Conservation (phyloP, 2,113 vertebrate species). For the Triplophysa rosa region DNA sequence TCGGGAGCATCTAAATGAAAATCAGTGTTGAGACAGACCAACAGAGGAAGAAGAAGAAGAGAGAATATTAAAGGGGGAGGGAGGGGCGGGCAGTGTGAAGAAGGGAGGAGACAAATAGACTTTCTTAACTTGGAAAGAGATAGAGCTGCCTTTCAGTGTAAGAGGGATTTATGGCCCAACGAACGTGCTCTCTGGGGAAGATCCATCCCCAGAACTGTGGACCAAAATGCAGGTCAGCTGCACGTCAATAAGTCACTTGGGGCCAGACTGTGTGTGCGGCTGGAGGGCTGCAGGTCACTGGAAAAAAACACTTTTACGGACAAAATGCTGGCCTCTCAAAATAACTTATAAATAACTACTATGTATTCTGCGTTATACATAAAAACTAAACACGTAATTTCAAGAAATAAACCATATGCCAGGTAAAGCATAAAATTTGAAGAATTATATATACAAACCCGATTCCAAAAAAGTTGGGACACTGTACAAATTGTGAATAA, state of each 20-base stretch:
- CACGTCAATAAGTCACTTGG: conserved; percentile 61
- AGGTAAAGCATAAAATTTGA: no score
- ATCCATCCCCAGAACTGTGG: conserved; percentile 49
- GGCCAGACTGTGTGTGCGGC: conserved; percentile 48
- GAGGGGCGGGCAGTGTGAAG: not conserved
- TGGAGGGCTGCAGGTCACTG: conserved; percentile 55
- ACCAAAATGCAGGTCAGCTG: conserved; percentile 49
- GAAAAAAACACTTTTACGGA: conserved; percentile 46
- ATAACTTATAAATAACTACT: not conserved
- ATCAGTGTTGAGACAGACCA: conserved; percentile 27
- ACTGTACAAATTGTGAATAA: no score
- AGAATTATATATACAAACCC: no score
- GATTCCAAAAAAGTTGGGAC: no score
- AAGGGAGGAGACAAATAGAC: conserved; percentile 37
- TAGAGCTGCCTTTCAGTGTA: conserved; percentile 59
- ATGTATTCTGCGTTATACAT: no score
- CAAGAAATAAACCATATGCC: no score
- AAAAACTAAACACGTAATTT: no score
- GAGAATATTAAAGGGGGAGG: not conserved
- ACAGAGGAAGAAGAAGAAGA: not conserved
- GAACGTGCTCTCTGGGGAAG: conserved; percentile 51
- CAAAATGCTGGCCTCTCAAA: not conserved
- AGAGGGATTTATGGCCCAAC: conserved; percentile 60
- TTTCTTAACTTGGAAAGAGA: conserved; percentile 44
- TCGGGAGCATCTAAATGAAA: conserved; percentile 35